Base-by-base conservation (phyloP, 2,888 invertebrate genomes). In the Phasia obesa region DNA sequence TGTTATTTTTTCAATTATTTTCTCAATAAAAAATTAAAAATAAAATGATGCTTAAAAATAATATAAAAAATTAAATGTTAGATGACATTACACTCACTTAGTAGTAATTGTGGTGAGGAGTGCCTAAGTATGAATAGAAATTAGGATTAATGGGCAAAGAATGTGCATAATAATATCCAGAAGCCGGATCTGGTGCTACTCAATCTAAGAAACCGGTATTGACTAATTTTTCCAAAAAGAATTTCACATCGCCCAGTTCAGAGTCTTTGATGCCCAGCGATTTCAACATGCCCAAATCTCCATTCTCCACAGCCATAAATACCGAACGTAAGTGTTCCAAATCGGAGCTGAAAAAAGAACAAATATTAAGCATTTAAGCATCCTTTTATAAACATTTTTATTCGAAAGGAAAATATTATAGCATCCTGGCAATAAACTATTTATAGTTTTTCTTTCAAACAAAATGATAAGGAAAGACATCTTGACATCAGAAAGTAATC, bases 191-290 rank as follows among this genome's bases (percentile, higher is more conserved):
- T 93, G 94, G 93, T 92, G 93, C 93, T 93, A 94, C 93, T 96
- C 96, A 98, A 93, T 98, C 97, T 92, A 98, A 95, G 93, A 98
- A 98, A 87, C 98, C 98, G 86, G 98, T 98, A 92, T 97, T 97
- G 81, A 98, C 97, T 88, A 98, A 94, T 92, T 98, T 97, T 93
- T 98, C 98, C 88, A 98, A 93, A 94, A 98, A 98, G 93, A 98
- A 98, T 91, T 98, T 98, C 74, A 98, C 97, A 90, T 98, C 98
- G 19, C 97, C 97, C 85, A 98, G 93, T 90, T 98, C 98, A 0
- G 97, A 97, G 91, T 98, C 98, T 92, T 98, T 97, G 92, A 98
- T 98, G 86, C 98, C 98, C 84, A 98, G 93, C 13, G 97, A 97
- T 90, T 97, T 97, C 81, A 98, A 93, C 96, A 97, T 97, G 81